Percentiles rank a stretch among this genome's conserved stretches.
Conservation (phyloP, 2,888 invertebrate species). For the Drosophila maculinotata region DNA sequence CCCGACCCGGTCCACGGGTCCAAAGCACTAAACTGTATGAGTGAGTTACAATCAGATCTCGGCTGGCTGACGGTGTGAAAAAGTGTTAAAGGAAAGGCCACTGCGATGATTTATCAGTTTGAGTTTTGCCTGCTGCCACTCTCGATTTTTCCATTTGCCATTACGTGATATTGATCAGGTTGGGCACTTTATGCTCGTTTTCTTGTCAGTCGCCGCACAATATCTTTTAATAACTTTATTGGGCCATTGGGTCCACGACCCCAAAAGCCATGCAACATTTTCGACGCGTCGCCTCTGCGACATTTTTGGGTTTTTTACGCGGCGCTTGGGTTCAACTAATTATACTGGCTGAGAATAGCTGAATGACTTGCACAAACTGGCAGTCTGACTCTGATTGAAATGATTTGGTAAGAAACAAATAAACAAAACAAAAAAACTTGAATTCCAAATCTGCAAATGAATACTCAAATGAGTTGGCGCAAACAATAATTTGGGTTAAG, state of each 20-base stretch:
- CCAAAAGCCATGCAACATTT: conserved; percentile 40
- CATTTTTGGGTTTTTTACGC: conserved; percentile 7
- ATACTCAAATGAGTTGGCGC: conserved; percentile 45
- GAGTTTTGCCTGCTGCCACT: conserved; percentile 11
- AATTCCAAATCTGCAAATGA: conserved; percentile 29
- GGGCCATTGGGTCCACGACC: conserved; percentile 25
- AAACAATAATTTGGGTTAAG: conserved; percentile 25
- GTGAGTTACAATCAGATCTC: conserved; percentile 21
- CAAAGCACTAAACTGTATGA: conserved; percentile 19
- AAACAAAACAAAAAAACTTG: not conserved
- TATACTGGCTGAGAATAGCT: conserved; percentile 37
- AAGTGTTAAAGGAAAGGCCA: conserved; percentile 44
- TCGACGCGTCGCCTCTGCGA: conserved; percentile 10
- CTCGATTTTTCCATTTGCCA: conserved; percentile 11
- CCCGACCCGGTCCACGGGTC: conserved; percentile 13
- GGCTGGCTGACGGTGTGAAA: conserved; percentile 29
- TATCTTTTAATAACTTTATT: conserved; percentile 33
- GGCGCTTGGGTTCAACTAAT: conserved; percentile 29
- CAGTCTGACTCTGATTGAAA: conserved; percentile 50
- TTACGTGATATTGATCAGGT: conserved; percentile 64
- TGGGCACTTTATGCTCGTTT: conserved; percentile 9
- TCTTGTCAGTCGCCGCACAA: conserved; percentile 7
- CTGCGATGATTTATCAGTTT: conserved; percentile 51
- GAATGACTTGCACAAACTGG: conserved; percentile 31
- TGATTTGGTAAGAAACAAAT: conserved; percentile 42